A percentile compares a stretch with the other conserved stretches of the same genome.
These are phyloP conservation scores for Aphelinus atriplicis DNA, from an alignment of 1,140 invertebrate species.

Conservation along the genomic window DNA sequence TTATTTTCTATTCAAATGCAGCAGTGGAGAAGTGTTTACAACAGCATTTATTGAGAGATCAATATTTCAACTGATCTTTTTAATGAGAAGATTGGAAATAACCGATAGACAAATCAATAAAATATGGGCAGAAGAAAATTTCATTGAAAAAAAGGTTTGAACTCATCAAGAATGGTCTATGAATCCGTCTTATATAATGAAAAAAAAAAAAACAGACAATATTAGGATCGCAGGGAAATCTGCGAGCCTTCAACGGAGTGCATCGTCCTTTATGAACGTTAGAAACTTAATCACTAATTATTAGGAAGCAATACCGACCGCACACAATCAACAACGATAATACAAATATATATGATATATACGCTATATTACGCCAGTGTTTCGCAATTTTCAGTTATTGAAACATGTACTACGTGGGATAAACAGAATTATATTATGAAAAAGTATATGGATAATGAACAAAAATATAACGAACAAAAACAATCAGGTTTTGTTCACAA, in stretches of 20 bases:
- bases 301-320: constrained; percentile 59
- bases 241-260: constrained; percentile 23
- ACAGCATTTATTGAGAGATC: no score
- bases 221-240: constrained; percentile 11
- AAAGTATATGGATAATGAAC: neutral
- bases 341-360: constrained; percentile 9
- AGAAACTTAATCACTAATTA: constrained; percentile 27
- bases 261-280: constrained; percentile 10
- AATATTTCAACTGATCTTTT: no score
- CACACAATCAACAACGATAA: constrained; percentile 58
- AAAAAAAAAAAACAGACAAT: constrained; percentile 31
- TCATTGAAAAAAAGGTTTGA: neutral
- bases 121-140: no score
- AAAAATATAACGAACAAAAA: constrained; percentile 43
- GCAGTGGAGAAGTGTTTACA: no score
- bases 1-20: no score
- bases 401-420: neutral
- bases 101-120: no score
- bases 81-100: no score
- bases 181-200: constrained; percentile 23
- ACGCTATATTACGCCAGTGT: constrained; percentile 49
- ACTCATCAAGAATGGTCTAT: neutral
- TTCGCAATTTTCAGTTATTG: constrained; percentile 53
- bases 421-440: neutral
- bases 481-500: constrained; percentile 60